Evolutionary conservation across 2,113 vertebrate genomes (phyloP).

Genomic region (Zosterops lateralis): DNA sequence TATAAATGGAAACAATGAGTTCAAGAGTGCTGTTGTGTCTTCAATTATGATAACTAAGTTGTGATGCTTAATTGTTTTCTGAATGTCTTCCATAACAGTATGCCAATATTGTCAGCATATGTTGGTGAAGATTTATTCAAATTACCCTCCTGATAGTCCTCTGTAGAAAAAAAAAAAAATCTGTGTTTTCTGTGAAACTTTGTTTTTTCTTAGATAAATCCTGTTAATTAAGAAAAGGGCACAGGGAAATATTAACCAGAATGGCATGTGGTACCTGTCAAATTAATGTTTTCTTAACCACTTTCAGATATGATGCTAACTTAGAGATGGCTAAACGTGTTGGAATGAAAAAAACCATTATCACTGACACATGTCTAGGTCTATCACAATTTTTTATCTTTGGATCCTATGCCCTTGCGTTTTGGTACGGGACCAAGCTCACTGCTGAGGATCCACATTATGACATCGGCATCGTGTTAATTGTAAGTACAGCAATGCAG

Average conservation of each 20-base stretch:
- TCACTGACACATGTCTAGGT: constrained; percentile 75
- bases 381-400: constrained; percentile 78
- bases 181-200: not conserved
- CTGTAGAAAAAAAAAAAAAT: not conserved
- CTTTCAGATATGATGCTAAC: constrained; percentile 73
- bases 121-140: not conserved
- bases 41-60: not conserved
- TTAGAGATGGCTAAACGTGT: constrained; percentile 75
- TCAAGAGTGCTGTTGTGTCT: not conserved
- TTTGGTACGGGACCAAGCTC: constrained; percentile 86
- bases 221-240: not conserved
- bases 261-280: not conserved
- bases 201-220: not conserved
- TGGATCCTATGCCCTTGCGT: constrained; percentile 79
- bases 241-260: not conserved
- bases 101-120: not conserved
- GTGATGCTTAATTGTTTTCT: not conserved
- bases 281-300: not conserved
- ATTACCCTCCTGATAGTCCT: not conserved
- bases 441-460: constrained; percentile 75
- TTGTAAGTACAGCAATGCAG: constrained; percentile 70
- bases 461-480: constrained; percentile 77
- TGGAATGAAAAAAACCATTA: constrained; percentile 81
- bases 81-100: not conserved
- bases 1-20: not conserved